These are phyloP conservation scores for Papilio dardanus DNA, from an alignment of 1,140 invertebrate genomes.

Conservation along the genomic window DNA sequence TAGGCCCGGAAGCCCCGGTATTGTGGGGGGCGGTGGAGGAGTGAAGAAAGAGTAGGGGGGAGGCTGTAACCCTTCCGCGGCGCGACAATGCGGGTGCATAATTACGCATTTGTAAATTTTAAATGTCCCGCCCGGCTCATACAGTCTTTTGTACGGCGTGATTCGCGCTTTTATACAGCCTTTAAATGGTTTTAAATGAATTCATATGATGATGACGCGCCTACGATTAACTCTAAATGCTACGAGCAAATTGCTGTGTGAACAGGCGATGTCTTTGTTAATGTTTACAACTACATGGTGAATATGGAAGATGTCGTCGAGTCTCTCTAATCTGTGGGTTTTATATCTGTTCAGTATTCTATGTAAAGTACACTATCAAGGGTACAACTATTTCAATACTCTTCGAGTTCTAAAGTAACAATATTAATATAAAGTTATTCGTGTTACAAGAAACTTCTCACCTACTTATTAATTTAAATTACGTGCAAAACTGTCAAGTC, in stretches of 20 bases:
- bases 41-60: conserved; percentile 59
- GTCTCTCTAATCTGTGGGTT: not conserved
- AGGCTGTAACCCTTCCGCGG: conserved; percentile 70
- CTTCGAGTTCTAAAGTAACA: too few relatives aligned
- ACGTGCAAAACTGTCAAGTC: conserved; percentile 39
- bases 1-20: conserved; percentile 77
- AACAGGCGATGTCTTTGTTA: conserved; percentile 32
- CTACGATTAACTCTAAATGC: conserved; percentile 66
- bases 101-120: conserved; percentile 83
- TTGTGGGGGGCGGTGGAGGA: conserved; percentile 55
- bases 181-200: conserved; percentile 73
- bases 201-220: conserved; percentile 70
- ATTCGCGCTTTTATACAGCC: conserved; percentile 72
- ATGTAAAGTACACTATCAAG: too few relatives aligned
- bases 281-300: conserved; percentile 17
- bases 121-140: conserved; percentile 79
- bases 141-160: conserved; percentile 78
- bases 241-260: conserved; percentile 54
- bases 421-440: not conserved
- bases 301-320: not conserved
- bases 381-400: not conserved
- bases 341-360: not conserved
- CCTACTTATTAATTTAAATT: conserved; percentile 24
- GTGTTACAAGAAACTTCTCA: not conserved
- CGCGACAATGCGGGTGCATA: conserved; percentile 81